Percentiles rank a stretch among this genome's conserved stretches.
Evolutionary conservation across 1,140 invertebrate species (phyloP).

Genomic region (Sycobia sp.): DNA sequence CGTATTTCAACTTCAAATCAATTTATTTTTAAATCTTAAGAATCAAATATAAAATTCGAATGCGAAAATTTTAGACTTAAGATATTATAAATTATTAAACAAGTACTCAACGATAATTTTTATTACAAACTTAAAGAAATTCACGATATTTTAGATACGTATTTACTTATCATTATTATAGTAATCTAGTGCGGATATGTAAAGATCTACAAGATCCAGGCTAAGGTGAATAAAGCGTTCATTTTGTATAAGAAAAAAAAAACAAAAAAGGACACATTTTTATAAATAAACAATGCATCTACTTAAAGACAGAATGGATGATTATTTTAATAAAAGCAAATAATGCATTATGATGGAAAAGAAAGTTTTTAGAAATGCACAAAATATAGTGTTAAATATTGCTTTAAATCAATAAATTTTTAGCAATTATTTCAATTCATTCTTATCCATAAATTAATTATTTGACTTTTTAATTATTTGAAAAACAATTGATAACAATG

Average conservation of each 20-base stretch:
- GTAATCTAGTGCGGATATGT: background rate
- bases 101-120: no score
- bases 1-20: background rate
- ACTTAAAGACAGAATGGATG: constrained; percentile 6
- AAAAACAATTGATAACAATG: constrained; percentile 17
- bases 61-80: no score
- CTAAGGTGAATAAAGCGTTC: constrained; percentile 20
- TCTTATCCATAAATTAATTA: no score
- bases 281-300: constrained; percentile 8
- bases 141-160: no score
- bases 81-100: no score
- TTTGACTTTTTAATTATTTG: background rate
- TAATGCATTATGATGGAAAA: constrained; percentile 35
- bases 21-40: no score
- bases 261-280: background rate
- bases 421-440: constrained; percentile 37
- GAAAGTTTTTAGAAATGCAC: constrained; percentile 22
- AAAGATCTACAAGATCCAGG: constrained; percentile 20
- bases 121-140: constrained; percentile 1
- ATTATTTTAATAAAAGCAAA: constrained; percentile 33
- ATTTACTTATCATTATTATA: no score
- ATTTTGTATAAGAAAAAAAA: constrained; percentile 7
- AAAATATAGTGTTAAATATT: constrained; percentile 38
- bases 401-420: constrained; percentile 44
- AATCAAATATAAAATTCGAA: no score